Conservation (phyloP, 2,113 vertebrate genomes). For the Cricetomys ansorgei region DNA sequence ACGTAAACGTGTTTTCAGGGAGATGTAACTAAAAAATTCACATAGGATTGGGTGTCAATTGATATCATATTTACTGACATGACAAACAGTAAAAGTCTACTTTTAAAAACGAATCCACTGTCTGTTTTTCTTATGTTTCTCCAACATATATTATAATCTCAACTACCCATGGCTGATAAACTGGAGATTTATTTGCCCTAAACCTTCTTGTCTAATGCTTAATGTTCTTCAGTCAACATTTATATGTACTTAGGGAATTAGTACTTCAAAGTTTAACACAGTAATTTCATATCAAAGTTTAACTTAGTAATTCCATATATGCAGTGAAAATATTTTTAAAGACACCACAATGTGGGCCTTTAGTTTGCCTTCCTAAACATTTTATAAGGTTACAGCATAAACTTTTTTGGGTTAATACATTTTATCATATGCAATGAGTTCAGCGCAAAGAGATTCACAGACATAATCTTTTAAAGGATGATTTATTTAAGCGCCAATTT, state of each 20-base stretch:
- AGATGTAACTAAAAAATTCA: not conserved
- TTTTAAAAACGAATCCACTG: not conserved
- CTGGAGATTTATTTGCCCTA: not conserved
- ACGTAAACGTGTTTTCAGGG: not conserved
- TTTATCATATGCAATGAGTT: constrained; percentile 7
- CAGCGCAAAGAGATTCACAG: not conserved
- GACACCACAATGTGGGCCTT: not conserved
- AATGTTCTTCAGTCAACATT: constrained; percentile 24
- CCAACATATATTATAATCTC: constrained; percentile 13
- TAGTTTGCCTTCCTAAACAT: not conserved
- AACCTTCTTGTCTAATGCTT: not conserved
- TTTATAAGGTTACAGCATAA: not conserved
- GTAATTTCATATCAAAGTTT: constrained; percentile 20
- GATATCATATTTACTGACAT: not conserved
- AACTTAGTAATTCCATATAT: constrained; percentile 42
- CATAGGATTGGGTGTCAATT: not conserved
- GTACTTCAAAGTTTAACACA: constrained; percentile 11
- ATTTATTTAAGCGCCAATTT: not conserved
- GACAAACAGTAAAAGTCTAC: not conserved
- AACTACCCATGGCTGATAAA: not conserved
- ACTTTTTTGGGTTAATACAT: constrained; percentile 6
- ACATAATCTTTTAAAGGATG: not conserved
- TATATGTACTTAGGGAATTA: not conserved
- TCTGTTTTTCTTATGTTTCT: not conserved
- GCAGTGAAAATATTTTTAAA: constrained; percentile 14